Base-by-base conservation (phyloP, 2,797 vertebrate species). In the Distichodus sexfasciatus region DNA sequence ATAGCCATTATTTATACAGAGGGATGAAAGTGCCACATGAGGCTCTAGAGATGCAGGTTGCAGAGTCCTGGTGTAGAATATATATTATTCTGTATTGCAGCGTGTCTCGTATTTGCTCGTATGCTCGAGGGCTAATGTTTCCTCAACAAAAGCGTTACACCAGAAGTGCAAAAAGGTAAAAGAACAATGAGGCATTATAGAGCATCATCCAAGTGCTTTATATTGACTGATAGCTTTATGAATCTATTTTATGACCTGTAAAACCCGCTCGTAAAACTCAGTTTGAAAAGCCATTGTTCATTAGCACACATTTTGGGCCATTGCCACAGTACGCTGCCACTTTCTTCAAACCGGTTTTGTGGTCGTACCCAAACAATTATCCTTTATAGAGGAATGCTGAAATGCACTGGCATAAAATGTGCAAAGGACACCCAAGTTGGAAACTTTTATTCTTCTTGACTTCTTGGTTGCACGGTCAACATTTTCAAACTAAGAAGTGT, bases 271-370 rank as follows among this genome's bases (percentile, higher is more conserved):
- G 26, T 47, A 59, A 59, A 48, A 48, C 54, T 60, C 35, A 38
- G 36, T 41, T 41, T 59, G 55, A 59, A 59, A 59, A 40, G 26
- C 67, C 47, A 62, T 69, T 62, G 36, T 62, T 62, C 57, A 53
- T 69, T 69, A 26, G 19, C 11, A 17, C 14, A 53, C 51, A n/a
- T 24, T 17, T 9, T 69, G 19, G 48, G 28, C 9, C 3, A 12
- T 11, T 24, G 11, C 67, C 28, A 62, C 38, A 44, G 3, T 4
- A 3, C 14, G 17, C 17, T 41, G 19, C 26, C 31, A n/a, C 3
- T 33, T 40, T 11, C 4, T 28, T 26, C 0, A 68, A 23, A 17
- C 21, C 10, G 3, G 3, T 29, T 17, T 41, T 50, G 26, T 50
- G 33, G 54, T 59, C 46, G 38, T 50, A 35, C 28, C 12, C n/a